Conservation (phyloP, 1,140 invertebrate genomes). For the Thalassaphorura encarpata region DNA sequence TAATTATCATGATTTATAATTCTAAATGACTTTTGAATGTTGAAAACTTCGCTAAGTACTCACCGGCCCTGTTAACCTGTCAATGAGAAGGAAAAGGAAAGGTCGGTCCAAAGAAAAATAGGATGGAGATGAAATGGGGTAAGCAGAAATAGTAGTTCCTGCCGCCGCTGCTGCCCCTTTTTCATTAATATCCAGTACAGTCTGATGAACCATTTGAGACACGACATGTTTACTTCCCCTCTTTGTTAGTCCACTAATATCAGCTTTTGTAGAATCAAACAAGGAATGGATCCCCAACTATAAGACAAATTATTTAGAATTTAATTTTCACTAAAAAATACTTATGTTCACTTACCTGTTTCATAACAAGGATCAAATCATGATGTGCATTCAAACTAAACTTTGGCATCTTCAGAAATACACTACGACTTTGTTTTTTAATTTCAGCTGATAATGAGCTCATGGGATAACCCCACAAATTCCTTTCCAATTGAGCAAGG, state of each 20-base stretch:
- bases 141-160: conserved; percentile 8
- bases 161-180: conserved; percentile 20
- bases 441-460: conserved; percentile 8
- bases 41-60: too few species aligned
- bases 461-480: conserved; percentile 5
- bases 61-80: conserved; percentile 19
- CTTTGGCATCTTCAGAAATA: conserved; percentile 21
- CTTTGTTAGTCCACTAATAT: conserved; percentile 13
- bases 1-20: too few species aligned
- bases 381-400: conserved; percentile 16
- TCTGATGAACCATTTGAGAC: conserved; percentile 18
- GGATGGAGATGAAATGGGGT: conserved; percentile 26
- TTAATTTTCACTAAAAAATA: neutral
- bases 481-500: conserved; percentile 7
- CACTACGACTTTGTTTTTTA: conserved; percentile 5
- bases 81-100: conserved; percentile 21
- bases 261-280: conserved; percentile 6
- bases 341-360: conserved; percentile 3
- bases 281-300: conserved; percentile 19
- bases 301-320: neutral
- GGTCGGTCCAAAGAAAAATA: conserved; percentile 16
- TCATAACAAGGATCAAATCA: conserved; percentile 8
- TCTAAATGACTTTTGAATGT: too few species aligned
- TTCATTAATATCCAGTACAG: conserved; percentile 18
- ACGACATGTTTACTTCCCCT: conserved; percentile 4